Conservation (phyloP, 1,140 invertebrate species). For the Hestina assimilis region DNA sequence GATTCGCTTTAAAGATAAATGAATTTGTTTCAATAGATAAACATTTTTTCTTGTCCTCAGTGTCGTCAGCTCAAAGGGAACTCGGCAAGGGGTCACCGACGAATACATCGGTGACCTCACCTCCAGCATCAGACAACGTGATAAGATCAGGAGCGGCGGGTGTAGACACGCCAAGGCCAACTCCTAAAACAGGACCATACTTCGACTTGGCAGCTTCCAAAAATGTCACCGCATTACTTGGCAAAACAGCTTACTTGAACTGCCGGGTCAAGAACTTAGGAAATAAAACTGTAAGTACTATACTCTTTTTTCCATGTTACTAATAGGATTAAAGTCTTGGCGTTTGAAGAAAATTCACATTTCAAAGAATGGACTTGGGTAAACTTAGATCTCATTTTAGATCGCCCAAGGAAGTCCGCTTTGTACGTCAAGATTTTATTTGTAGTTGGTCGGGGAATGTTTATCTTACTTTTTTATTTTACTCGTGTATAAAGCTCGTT, state of each 20-base stretch:
- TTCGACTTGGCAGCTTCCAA: constrained; percentile 84
- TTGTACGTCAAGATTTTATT: constrained; percentile 1
- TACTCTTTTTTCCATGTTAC: not conserved
- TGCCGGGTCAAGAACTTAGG: constrained; percentile 91
- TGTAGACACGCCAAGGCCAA: constrained; percentile 46
- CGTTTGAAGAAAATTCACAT: not conserved
- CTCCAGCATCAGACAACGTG: constrained; percentile 59
- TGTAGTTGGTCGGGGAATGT: constrained; percentile 1
- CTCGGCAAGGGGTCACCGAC: constrained; percentile 53
- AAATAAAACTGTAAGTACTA: constrained; percentile 89
- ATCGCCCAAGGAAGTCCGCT: not conserved
- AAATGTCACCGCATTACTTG: constrained; percentile 90
- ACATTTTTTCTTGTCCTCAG: constrained; percentile 40
- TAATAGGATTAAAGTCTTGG: constrained; percentile 6
- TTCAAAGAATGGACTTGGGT: constrained; percentile 4
- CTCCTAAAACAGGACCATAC: constrained; percentile 79
- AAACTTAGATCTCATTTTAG: constrained; percentile 9
- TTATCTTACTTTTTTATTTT: not conserved
- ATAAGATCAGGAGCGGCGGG: constrained; percentile 43
- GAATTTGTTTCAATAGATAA: too few species aligned
- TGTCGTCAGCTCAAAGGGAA: constrained; percentile 66
- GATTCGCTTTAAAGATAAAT: too few species aligned
- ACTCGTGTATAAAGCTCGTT: not conserved
- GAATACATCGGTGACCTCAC: constrained; percentile 57
- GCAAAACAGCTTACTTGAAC: constrained; percentile 91